These are phyloP conservation scores for Uloborus plumipes DNA, from an alignment of 2,888 invertebrate species.

Conservation along the genomic window DNA sequence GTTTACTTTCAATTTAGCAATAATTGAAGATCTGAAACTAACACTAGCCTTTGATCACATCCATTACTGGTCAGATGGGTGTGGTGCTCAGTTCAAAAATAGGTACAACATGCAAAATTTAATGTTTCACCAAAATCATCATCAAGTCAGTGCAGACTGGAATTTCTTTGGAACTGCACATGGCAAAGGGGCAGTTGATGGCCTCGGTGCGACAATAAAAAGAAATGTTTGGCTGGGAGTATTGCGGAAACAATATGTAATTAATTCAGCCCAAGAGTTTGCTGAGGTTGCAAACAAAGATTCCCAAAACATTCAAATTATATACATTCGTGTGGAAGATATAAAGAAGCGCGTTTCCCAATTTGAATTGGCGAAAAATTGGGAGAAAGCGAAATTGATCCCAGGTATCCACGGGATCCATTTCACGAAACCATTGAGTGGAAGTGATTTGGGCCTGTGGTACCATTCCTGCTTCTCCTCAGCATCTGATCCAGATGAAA, in stretches of 20 bases:
- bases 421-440: not conserved
- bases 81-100: not conserved
- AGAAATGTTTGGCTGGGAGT: slow-evolving; percentile 1
- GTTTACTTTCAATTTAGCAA: not conserved
- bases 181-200: not conserved
- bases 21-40: not conserved
- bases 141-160: not conserved
- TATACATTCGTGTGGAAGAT: not conserved
- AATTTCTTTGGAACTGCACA: slow-evolving; percentile 1
- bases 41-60: not conserved
- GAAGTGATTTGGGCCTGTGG: not conserved
- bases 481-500: not conserved
- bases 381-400: not conserved
- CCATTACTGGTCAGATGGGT: not conserved
- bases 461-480: not conserved
- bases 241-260: not conserved
- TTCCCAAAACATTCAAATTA: not conserved
- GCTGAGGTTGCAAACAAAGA: not conserved
- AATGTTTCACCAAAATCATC: not conserved
- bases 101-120: not conserved
- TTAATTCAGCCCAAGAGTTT: not conserved
- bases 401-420: too few relatives aligned
- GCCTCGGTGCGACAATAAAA: not conserved
- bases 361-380: not conserved
- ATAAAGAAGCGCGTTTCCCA: not conserved